phyloP scores from a whole-genome alignment of 2,113 vertebrate genomes.

The Brachyhypopomus occidentalis region DNA sequence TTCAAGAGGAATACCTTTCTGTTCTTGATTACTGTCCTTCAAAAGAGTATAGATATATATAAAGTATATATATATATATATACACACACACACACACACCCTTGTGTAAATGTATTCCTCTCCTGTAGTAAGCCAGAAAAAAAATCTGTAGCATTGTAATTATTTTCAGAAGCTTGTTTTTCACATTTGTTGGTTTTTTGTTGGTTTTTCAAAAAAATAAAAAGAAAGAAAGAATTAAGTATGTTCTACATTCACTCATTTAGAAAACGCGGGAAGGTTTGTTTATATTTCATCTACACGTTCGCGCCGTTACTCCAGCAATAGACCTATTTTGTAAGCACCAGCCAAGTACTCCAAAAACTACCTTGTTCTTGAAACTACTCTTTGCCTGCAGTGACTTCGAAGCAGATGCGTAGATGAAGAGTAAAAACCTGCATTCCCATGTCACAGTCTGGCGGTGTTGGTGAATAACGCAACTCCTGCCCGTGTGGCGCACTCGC shows the following conservation, averaged over 20 bases:
- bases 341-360: too few species aligned
- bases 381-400: too few species aligned
- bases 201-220: constrained; percentile 77
- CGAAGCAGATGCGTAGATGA: too few species aligned
- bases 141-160: constrained; percentile 78
- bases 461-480: neutral
- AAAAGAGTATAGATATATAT: constrained; percentile 69
- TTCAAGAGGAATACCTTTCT: constrained; percentile 57
- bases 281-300: neutral
- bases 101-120: constrained; percentile 78
- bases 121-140: constrained; percentile 68
- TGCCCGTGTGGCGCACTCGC: constrained; percentile 47
- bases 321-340: too few species aligned
- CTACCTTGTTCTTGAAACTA: too few species aligned
- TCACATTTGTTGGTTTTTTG: constrained; percentile 62
- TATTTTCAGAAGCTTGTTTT: constrained; percentile 75
- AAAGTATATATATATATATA: constrained; percentile 72
- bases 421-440: too few species aligned
- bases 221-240: constrained; percentile 45
- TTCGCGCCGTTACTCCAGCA: too few species aligned
- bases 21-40: constrained; percentile 58
- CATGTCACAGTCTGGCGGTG: too few species aligned
- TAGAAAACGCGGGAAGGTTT: too few species aligned
- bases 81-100: constrained; percentile 49
- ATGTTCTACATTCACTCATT: neutral